Evolutionary conservation across 2,888 invertebrate species (phyloP), one percentile per base, ranked within the genome.

Genomic region (Cantharis nigra): DNA sequence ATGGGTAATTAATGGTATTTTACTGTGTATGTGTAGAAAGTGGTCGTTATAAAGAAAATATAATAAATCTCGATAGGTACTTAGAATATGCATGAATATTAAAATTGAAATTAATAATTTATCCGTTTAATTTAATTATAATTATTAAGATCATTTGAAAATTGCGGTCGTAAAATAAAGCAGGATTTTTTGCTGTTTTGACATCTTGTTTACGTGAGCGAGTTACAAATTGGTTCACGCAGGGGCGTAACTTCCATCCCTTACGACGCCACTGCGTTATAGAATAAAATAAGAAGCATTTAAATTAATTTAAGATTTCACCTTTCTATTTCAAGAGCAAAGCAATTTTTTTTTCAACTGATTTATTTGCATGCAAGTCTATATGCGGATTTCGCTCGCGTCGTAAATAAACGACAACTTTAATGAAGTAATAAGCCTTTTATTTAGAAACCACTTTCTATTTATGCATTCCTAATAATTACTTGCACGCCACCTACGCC

Each of bases 381-480:
- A 70, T 70, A 71, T 69, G 71, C 71, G 72, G 71, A 67, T 76
- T 65, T 70, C 70, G 70, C 23, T 70, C 49, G 69, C 28, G 74
- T 70, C 73, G 71, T 72, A 70, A 76, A 72, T 76, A 74, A 64
- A 76, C 76, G 72, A 71, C 75, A 74, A 23, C 67, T 79, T 74
- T 77, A 79, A 79, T 78, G 74, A 78, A 78, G 78, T 78, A 72
- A 64, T 70, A 71, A 70, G 72, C 67, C 74, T 78, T 79, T 76
- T 79, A 79, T 79, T 72, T 75, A 74, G 70, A 77, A 82, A 82
- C 85, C 83, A 85, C 86, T 86, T 86, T 85, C 86, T 85, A 85
- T 83, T 85, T 84, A 83, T 85, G 85, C 84, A 86, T 85, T 85
- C 85, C 85, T 84, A 83, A 83, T 86, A 85, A 85, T 86, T 85